These are phyloP conservation scores for Sialis fuliginosa DNA, from an alignment of 2,888 invertebrate genomes.

Conservation along the genomic window DNA sequence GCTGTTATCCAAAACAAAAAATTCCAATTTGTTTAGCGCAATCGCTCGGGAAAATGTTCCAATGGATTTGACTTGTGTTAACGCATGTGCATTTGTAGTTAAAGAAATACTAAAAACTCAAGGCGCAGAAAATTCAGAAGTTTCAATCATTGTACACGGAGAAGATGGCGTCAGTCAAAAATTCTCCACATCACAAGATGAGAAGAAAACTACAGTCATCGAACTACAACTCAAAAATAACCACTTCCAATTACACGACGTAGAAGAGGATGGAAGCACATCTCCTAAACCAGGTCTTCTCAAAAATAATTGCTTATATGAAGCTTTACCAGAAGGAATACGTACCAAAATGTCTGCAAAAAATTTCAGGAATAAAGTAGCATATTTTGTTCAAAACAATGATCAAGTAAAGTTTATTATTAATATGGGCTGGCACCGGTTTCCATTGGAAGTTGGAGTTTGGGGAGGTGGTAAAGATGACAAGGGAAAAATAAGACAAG, in stretches of 20 bases:
- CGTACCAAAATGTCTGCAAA: conserved; percentile 1
- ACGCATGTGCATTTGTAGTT: conserved; percentile 3
- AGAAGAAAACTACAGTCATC: conserved; percentile 1
- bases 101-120: not conserved
- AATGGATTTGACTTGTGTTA: conserved; percentile 7
- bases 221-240: conserved; percentile 4
- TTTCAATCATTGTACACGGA: not conserved
- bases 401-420: conserved; percentile 1
- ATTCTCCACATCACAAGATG: not conserved
- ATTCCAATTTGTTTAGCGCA: conserved; percentile 8
- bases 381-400: conserved; percentile 4
- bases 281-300: not conserved
- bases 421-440: conserved; percentile 3
- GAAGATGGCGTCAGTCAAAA: not conserved
- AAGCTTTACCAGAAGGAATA: conserved; percentile 1
- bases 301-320: conserved; percentile 6
- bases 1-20: conserved; percentile 6
- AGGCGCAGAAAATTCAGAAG: not conserved
- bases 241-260: conserved; percentile 1
- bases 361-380: conserved; percentile 4
- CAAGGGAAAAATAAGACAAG: too few relatives aligned
- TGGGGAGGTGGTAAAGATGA: not conserved
- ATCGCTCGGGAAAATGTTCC: conserved; percentile 7
- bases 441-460: not conserved
- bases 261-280: not conserved